phyloP scores from a whole-genome alignment of 2,888 invertebrate genomes.

The Micropterix aruncella region DNA sequence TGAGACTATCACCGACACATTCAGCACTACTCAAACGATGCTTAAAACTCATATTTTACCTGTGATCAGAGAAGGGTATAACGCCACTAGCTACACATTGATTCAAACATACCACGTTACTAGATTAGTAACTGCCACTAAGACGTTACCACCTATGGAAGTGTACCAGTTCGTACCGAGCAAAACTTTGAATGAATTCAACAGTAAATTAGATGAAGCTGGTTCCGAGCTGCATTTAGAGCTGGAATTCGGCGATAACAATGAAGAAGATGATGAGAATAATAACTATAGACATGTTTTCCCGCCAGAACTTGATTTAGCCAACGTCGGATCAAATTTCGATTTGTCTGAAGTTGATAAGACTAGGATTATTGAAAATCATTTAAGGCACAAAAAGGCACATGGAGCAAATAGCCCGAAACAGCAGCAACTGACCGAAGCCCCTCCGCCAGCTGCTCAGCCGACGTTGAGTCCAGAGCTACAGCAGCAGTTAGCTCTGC shows the following conservation, averaged over 20 bases:
- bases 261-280: conserved; percentile 44
- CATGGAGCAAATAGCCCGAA: conserved; percentile 29
- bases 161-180: conserved; percentile 77
- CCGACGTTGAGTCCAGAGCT: conserved; percentile 52
- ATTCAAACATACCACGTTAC: conserved; percentile 84
- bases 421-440: conserved; percentile 34
- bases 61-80: conserved; percentile 56
- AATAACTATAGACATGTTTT: conserved; percentile 35
- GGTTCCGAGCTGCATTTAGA: conserved; percentile 78
- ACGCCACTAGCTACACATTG: conserved; percentile 66
- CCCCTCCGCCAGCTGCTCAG: conserved; percentile 29
- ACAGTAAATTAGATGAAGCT: conserved; percentile 75
- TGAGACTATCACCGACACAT: conserved; percentile 81
- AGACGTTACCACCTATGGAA: conserved; percentile 79
- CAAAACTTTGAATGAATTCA: conserved; percentile 78
- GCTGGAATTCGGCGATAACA: conserved; percentile 72
- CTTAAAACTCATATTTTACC: conserved; percentile 82
- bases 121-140: conserved; percentile 77
- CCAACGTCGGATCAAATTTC: conserved; percentile 58
- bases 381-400: conserved; percentile 33
- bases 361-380: conserved; percentile 38
- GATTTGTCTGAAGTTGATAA: conserved; percentile 58
- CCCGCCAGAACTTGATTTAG: conserved; percentile 54
- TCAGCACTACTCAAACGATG: conserved; percentile 80
- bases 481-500: conserved; percentile 58